A percentile compares a stretch with the other conserved stretches of the same genome.
Evolutionary conservation across 2,797 vertebrate species (phyloP).

Genomic region (Phrynocephalus forsythii): DNA sequence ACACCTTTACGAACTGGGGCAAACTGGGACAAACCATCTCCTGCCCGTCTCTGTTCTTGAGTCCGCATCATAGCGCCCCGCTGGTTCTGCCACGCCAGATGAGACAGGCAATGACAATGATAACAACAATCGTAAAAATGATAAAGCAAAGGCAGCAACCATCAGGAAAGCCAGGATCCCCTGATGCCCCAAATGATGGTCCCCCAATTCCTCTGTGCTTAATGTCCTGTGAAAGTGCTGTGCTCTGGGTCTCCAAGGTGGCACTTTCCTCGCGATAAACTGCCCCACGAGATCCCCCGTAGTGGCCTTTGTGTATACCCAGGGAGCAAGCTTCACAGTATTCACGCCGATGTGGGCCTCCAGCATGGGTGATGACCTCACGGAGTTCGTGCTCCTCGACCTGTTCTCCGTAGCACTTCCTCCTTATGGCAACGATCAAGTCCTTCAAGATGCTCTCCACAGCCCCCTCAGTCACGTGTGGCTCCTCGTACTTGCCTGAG

Average conservation of each 20-base stretch:
- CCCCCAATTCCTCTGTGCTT: background rate
- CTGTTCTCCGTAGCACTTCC: conserved; percentile 64
- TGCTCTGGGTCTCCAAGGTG: background rate
- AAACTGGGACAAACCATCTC: too few relatives aligned
- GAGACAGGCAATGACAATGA: background rate
- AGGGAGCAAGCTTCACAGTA: conserved; percentile 69
- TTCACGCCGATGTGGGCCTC: conserved; percentile 15
- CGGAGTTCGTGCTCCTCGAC: conserved; percentile 26
- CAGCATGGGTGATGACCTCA: background rate
- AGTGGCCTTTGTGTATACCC: conserved; percentile 64
- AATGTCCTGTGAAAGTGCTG: background rate
- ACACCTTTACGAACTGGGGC: too few relatives aligned
- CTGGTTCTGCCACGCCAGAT: background rate
- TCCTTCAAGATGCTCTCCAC: conserved; percentile 68
- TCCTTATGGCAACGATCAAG: conserved; percentile 64
- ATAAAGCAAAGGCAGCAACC: background rate
- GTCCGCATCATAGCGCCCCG: background rate
- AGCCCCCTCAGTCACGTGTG: conserved; percentile 65
- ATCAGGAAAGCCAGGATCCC: background rate
- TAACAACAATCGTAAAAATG: background rate
- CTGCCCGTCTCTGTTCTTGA: background rate
- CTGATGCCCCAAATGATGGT: background rate
- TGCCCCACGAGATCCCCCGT: too few relatives aligned
- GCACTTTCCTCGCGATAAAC: background rate
- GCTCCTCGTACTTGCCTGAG: conserved; percentile 50